Percentiles rank a stretch among this genome's conserved stretches.
Evolutionary conservation across 1,140 invertebrate species (phyloP).

Genomic region (Lerema accius): DNA sequence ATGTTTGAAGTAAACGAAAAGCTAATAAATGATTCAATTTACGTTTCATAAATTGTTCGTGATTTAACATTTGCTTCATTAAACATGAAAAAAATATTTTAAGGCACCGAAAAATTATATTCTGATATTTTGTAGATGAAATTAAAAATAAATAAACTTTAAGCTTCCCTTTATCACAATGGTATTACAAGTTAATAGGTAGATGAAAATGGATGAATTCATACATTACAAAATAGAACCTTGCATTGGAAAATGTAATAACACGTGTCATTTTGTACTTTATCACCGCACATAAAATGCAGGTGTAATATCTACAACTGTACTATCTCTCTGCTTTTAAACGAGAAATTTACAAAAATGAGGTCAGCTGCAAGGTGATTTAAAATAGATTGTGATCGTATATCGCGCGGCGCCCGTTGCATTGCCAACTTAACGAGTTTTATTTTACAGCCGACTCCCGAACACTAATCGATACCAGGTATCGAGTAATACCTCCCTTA

Average conservation of each 20-base stretch:
- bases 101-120: too few species aligned
- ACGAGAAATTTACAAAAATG: conserved; percentile 16
- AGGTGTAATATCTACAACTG: neutral
- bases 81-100: too few species aligned
- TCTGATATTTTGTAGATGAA: too few species aligned
- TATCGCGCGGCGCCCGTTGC: conserved; percentile 10
- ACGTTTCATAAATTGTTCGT: neutral
- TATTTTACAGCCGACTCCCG: conserved; percentile 23
- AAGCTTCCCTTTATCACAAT: too few species aligned
- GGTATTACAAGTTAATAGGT: too few species aligned
- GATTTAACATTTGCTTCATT: neutral
- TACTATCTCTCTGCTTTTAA: conserved; percentile 1
- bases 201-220: too few species aligned
- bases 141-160: too few species aligned
- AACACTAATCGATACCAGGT: conserved; percentile 14
- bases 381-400: conserved; percentile 30
- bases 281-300: too few species aligned
- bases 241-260: too few species aligned
- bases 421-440: conserved; percentile 27
- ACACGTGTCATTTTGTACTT: too few species aligned
- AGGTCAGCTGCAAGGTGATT: conserved; percentile 20
- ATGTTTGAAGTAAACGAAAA: neutral
- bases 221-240: too few species aligned
- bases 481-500: too few species aligned
- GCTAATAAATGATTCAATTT: neutral